These are phyloP conservation scores for Spodoptera littoralis DNA, from an alignment of 2,888 invertebrate species.

Conservation along the genomic window DNA sequence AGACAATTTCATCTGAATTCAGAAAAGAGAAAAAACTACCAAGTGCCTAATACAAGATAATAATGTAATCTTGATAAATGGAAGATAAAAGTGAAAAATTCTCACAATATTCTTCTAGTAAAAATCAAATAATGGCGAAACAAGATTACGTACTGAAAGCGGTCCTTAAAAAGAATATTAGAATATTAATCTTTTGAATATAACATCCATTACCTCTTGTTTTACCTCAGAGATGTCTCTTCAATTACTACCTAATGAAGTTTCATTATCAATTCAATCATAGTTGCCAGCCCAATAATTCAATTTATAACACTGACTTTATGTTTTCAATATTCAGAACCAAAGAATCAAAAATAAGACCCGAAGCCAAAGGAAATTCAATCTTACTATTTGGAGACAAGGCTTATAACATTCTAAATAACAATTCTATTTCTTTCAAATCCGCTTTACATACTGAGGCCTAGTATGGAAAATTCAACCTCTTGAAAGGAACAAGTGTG, in stretches of 20 bases:
- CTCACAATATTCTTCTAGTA: not conserved
- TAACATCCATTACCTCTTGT: slow-evolving; percentile 17
- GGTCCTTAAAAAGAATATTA: slow-evolving; percentile 20
- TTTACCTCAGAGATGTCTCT: slow-evolving; percentile 32
- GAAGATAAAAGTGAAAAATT: slow-evolving; percentile 8
- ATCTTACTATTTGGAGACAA: slow-evolving; percentile 1
- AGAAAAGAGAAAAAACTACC: not conserved
- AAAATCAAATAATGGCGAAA: slow-evolving; percentile 21
- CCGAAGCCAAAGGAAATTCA: slow-evolving; percentile 5
- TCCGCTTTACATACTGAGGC: slow-evolving; percentile 44
- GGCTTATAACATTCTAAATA: not conserved
- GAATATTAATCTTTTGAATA: slow-evolving; percentile 26
- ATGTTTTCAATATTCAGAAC: slow-evolving; percentile 46
- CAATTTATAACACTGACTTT: slow-evolving; percentile 49
- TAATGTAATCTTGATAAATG: slow-evolving; percentile 12
- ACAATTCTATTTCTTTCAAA: slow-evolving; percentile 43
- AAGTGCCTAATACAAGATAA: not conserved
- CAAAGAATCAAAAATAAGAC: slow-evolving; percentile 35
- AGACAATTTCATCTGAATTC: not conserved
- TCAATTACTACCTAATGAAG: slow-evolving; percentile 49
- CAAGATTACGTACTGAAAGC: slow-evolving; percentile 4
- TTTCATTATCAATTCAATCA: slow-evolving; percentile 51
- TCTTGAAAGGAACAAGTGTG: slow-evolving; percentile 51
- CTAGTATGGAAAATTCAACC: slow-evolving; percentile 51
- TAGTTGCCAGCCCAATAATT: slow-evolving; percentile 48